phyloP scores from a whole-genome alignment of 2,888 invertebrate genomes.

The Drosophila niveifrons region DNA sequence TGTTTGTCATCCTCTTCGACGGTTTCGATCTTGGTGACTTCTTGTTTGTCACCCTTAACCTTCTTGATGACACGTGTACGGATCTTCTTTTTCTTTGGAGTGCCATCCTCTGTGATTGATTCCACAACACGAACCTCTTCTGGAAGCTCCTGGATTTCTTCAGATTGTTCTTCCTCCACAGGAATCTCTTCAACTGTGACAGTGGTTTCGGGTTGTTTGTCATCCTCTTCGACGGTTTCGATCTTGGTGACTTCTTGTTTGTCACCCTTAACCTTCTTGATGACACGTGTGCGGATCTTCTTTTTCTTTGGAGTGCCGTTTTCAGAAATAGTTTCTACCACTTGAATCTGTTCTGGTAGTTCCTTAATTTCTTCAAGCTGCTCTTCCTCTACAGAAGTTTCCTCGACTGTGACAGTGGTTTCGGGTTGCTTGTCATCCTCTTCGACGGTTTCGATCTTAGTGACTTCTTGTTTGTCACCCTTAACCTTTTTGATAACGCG shows the following conservation, averaged over 20 bases:
- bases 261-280: slow-evolving; percentile 53
- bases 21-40: slow-evolving; percentile 52
- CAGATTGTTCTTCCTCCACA: slow-evolving; percentile 36
- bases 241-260: slow-evolving; percentile 57
- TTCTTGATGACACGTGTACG: slow-evolving; percentile 53
- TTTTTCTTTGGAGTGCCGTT: slow-evolving; percentile 47
- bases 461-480: slow-evolving; percentile 49
- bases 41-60: slow-evolving; percentile 49
- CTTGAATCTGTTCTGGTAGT: slow-evolving; percentile 46
- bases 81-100: slow-evolving; percentile 46
- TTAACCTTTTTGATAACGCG: slow-evolving; percentile 46
- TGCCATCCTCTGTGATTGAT: slow-evolving; percentile 44
- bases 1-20: slow-evolving; percentile 53
- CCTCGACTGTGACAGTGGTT: slow-evolving; percentile 48
- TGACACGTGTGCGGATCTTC: slow-evolving; percentile 54
- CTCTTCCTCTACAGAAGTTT: slow-evolving; percentile 40
- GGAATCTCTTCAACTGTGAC: slow-evolving; percentile 47
- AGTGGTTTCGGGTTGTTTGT: slow-evolving; percentile 46
- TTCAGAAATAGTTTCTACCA: slow-evolving; percentile 42
- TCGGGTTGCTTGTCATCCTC: slow-evolving; percentile 43
- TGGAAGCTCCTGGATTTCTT: slow-evolving; percentile 42
- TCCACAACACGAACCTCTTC: slow-evolving; percentile 50
- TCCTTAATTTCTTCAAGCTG: slow-evolving; percentile 39
- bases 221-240: slow-evolving; percentile 54
- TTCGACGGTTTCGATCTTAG: slow-evolving; percentile 46